Conservation (phyloP, 2,113 vertebrate genomes). For the Agapornis roseicollis region DNA sequence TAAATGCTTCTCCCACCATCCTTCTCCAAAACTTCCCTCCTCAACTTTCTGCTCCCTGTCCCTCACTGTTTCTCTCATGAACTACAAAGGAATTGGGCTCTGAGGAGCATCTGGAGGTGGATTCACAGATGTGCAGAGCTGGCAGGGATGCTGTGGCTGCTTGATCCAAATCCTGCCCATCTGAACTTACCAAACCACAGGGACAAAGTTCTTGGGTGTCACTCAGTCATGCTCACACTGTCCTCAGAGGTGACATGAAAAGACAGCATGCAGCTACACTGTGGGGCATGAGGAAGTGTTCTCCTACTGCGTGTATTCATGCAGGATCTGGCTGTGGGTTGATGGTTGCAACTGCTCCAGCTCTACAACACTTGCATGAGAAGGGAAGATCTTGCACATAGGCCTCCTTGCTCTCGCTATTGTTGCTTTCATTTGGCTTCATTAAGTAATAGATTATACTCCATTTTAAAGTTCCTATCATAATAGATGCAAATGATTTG, state of each 20-base stretch:
- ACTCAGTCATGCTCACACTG: background rate
- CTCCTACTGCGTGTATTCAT: background rate
- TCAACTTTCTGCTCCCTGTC: background rate
- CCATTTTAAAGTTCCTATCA: background rate
- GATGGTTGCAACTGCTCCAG: background rate
- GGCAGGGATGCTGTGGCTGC: background rate
- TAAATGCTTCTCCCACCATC: background rate
- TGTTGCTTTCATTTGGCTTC: background rate
- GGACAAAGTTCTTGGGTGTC: slow-evolving; percentile 42
- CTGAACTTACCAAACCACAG: slow-evolving; percentile 29
- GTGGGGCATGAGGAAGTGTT: background rate
- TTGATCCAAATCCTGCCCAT: background rate
- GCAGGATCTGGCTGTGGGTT: background rate
- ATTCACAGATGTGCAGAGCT: background rate
- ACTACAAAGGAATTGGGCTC: slow-evolving; percentile 24
- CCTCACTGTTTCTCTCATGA: slow-evolving; percentile 12
- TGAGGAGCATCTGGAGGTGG: slow-evolving; percentile 26
- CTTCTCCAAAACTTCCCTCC: background rate
- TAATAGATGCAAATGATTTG: background rate
- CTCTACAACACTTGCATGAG: background rate
- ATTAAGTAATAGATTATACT: background rate
- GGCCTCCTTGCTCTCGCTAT: background rate
- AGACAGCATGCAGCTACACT: background rate
- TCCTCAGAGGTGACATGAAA: background rate
- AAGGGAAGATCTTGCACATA: background rate